phyloP scores from a whole-genome alignment of 1,140 invertebrate species.

The Onthophagus taurus region DNA sequence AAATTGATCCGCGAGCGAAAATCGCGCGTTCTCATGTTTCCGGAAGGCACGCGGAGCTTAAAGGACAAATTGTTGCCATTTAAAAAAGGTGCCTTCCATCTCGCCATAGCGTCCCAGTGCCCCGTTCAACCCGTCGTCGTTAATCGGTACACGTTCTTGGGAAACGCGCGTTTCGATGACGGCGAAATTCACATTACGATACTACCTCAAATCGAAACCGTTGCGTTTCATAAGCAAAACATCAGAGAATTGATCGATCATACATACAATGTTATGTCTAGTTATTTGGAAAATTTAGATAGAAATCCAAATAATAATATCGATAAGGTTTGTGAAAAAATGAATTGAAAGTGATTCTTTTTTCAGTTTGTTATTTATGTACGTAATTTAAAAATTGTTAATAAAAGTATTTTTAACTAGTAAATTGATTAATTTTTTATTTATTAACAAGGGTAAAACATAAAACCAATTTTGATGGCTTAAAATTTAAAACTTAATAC shows the following conservation, averaged over 20 bases:
- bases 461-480: no score
- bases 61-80: constrained; percentile 62
- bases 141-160: constrained; percentile 80
- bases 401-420: no score
- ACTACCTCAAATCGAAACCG: constrained; percentile 57
- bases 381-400: no score
- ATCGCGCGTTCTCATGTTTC: constrained; percentile 64
- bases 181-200: constrained; percentile 61
- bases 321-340: no score
- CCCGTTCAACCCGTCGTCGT: constrained; percentile 83
- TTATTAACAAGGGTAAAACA: no score
- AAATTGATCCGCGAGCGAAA: constrained; percentile 47
- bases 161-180: constrained; percentile 62
- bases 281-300: constrained; percentile 16
- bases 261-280: constrained; percentile 54
- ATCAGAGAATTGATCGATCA: constrained; percentile 55
- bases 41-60: constrained; percentile 65
- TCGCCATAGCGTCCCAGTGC: constrained; percentile 72
- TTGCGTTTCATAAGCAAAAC: constrained; percentile 51
- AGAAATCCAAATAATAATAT: constrained; percentile 18
- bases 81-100: constrained; percentile 91
- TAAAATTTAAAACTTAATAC: no score
- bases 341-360: no score
- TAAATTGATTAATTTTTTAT: no score
- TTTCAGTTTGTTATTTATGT: no score